phyloP scores from a whole-genome alignment of 2,113 vertebrate species.

The Nycticebus coucang region DNA sequence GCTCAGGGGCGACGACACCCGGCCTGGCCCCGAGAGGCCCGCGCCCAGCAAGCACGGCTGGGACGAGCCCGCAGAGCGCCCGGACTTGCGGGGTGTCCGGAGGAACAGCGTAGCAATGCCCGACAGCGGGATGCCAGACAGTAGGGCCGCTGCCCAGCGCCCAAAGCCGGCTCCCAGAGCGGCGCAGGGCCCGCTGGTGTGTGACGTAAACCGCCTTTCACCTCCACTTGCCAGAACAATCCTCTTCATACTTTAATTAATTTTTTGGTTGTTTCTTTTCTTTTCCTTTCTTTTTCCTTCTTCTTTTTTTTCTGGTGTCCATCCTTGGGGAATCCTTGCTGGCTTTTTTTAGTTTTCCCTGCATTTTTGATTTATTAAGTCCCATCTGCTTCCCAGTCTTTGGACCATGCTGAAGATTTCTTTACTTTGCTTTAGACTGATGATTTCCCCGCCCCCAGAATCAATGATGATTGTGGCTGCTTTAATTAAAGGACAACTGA shows the following conservation, averaged over 20 bases:
- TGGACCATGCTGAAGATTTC: slow-evolving; percentile 73
- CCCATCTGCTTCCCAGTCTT: slow-evolving; percentile 79
- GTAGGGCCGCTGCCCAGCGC: slow-evolving; percentile 82
- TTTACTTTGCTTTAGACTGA: slow-evolving; percentile 83
- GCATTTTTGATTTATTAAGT: slow-evolving; percentile 79
- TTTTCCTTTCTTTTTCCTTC: slow-evolving; percentile 4
- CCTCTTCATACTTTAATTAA: slow-evolving; percentile 80
- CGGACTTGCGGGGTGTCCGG: slow-evolving; percentile 87
- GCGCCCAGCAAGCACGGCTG: slow-evolving; percentile 78
- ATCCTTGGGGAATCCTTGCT: slow-evolving; percentile 78
- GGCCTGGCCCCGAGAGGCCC: slow-evolving; percentile 80
- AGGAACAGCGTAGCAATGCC: slow-evolving; percentile 84
- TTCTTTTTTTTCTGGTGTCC: slow-evolving; percentile 81
- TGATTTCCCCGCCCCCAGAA: slow-evolving; percentile 72
- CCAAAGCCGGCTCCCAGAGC: slow-evolving; percentile 87
- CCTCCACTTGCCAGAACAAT: slow-evolving; percentile 90
- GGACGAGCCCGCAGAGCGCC: slow-evolving; percentile 82
- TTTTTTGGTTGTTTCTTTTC: neutral
- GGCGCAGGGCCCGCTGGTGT: slow-evolving; percentile 93
- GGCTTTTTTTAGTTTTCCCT: slow-evolving; percentile 43
- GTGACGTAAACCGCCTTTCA: slow-evolving; percentile 86
- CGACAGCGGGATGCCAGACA: slow-evolving; percentile 81
- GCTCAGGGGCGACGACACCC: slow-evolving; percentile 82
- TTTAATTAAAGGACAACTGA: slow-evolving; percentile 90
- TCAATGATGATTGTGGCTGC: slow-evolving; percentile 78